Percentiles rank a stretch among this genome's conserved stretches.
Conservation (phyloP, 2,888 invertebrate species). For the Phlogophora meticulosa region DNA sequence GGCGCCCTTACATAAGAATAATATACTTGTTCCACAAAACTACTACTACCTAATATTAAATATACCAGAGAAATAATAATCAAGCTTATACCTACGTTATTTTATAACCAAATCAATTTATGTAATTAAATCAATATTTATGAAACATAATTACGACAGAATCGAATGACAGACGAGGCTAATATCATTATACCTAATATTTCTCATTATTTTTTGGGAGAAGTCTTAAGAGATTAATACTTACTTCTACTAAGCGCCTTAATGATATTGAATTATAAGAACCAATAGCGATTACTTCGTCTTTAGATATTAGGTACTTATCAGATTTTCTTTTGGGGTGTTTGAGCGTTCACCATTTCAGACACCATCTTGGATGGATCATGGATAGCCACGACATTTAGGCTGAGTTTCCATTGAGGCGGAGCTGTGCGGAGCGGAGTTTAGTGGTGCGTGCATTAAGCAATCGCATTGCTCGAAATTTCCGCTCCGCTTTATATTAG, state of each 20-base stretch:
- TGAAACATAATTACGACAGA: slow-evolving; percentile 7
- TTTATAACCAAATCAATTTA: not conserved
- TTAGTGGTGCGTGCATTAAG: too few species aligned
- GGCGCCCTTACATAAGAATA: not conserved
- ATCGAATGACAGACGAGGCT: not conserved
- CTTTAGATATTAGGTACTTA: slow-evolving; percentile 8
- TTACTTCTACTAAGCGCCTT: slow-evolving; percentile 26
- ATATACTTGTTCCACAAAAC: not conserved
- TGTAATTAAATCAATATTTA: not conserved
- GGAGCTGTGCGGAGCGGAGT: too few species aligned
- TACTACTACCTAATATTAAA: not conserved
- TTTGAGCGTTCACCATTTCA: not conserved
- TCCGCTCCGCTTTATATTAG: too few species aligned
- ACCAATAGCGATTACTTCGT: slow-evolving; percentile 14
- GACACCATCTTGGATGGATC: not conserved
- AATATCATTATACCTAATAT: not conserved
- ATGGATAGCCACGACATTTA: not conserved
- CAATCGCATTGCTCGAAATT: too few species aligned
- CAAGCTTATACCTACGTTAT: not conserved
- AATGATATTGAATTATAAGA: slow-evolving; percentile 16
- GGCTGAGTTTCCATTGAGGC: too few species aligned
- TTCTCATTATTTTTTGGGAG: slow-evolving; percentile 10
- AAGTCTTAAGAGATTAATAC: slow-evolving; percentile 17
- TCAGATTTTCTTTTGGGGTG: not conserved
- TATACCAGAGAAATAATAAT: not conserved